Evolutionary conservation across 1,140 invertebrate genomes (phyloP).

Genomic region (Pseudachorutes palmiensis): DNA sequence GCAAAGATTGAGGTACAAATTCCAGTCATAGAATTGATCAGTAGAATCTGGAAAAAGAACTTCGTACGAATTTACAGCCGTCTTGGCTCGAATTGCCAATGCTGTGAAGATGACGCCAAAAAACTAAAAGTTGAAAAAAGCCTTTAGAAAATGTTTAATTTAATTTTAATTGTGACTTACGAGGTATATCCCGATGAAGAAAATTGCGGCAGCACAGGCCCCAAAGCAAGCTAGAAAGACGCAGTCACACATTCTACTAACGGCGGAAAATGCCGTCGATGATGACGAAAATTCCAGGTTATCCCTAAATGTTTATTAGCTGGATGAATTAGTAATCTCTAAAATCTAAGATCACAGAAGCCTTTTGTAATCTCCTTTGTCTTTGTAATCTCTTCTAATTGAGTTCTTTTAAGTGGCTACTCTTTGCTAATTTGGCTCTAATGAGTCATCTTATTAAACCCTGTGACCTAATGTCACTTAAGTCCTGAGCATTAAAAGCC

Average conservation of each 20-base stretch:
- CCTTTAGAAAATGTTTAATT: background rate
- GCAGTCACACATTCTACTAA: slow-evolving; percentile 13
- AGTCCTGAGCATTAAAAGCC: no score
- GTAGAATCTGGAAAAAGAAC: background rate
- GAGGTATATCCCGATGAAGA: slow-evolving; percentile 5
- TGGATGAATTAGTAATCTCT: no score
- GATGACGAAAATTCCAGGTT: no score
- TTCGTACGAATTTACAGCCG: background rate
- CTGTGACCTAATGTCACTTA: no score
- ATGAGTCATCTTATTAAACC: no score
- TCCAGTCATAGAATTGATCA: background rate
- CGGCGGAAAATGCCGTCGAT: no score
- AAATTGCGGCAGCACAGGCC: slow-evolving; percentile 14
- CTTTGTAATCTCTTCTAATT: no score
- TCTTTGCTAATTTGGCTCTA: no score
- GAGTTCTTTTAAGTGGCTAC: no score
- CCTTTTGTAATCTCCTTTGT: no score
- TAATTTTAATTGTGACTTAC: slow-evolving; percentile 16
- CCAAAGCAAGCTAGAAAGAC: slow-evolving; percentile 3
- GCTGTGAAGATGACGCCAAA: slow-evolving; percentile 16
- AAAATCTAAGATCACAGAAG: no score
- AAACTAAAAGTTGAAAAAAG: slow-evolving; percentile 7
- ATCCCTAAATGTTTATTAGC: no score
- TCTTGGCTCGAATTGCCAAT: background rate
- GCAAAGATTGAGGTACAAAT: slow-evolving; percentile 10